Percentiles rank a stretch among this genome's conserved stretches.
Evolutionary conservation across 2,113 vertebrate species (phyloP).

Genomic region (Marmota monax): DNA sequence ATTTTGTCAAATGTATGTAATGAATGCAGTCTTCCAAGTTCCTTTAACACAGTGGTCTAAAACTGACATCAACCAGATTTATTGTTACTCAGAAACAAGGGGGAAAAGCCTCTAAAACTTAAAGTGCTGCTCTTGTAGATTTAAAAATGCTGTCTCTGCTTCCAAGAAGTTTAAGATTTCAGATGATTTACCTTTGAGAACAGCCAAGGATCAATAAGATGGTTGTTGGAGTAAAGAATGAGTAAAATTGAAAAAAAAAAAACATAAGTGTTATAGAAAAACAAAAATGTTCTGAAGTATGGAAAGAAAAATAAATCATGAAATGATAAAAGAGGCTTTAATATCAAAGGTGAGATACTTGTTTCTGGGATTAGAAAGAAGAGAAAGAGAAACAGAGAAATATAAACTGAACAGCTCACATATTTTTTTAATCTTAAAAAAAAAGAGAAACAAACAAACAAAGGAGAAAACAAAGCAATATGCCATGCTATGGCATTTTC

Average conservation of each 20-base stretch:
- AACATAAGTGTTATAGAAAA: neutral
- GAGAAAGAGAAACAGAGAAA: neutral
- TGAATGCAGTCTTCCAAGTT: neutral
- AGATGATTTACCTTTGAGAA: conserved; percentile 60
- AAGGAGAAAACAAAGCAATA: neutral
- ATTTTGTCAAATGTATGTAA: conserved; percentile 42
- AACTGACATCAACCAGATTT: conserved; percentile 56
- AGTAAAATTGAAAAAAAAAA: neutral
- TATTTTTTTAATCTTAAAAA: neutral
- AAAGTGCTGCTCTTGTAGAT: conserved; percentile 63
- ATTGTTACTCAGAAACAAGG: neutral
- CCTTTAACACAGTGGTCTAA: neutral
- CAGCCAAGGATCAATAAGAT: conserved; percentile 13
- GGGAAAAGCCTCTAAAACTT: neutral
- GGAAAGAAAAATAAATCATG: neutral
- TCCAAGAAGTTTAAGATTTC: conserved; percentile 52
- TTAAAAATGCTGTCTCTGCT: conserved; percentile 56
- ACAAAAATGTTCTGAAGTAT: neutral
- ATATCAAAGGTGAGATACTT: neutral
- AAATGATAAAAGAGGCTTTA: neutral
- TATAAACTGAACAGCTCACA: neutral
- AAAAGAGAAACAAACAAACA: too few relatives aligned
- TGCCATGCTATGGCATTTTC: neutral
- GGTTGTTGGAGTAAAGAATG: neutral
- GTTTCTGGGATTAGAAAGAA: neutral